Base-by-base conservation (phyloP, 2,113 vertebrate species). In the Callospermophilus lateralis region DNA sequence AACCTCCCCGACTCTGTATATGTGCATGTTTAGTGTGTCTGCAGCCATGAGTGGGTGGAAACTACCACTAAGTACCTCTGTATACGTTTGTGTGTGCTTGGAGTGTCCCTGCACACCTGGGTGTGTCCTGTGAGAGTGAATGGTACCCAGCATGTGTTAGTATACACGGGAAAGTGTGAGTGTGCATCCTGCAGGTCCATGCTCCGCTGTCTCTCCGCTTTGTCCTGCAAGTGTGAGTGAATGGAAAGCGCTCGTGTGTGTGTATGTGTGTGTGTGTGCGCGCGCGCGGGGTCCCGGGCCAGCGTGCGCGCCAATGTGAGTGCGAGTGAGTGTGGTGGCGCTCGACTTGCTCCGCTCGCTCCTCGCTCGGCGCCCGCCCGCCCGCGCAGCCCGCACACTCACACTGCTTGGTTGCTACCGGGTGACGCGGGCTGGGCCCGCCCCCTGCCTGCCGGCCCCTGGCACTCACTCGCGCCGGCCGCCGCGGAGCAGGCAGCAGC, bases 351-450 rank as follows among this genome's bases (percentile, higher is more conserved):
- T 80, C 79, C 24, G 96, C 93, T 68, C 58, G 96, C 95, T 84
- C 68, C 70, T 55, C 19, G 70, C 97, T 93, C 74, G 22, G 0
- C 28, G 85, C 92, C 94, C 39, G 94, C 30, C 93, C 37, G 94
- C 19, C n/a, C 37, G 93, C 0, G 13, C 86, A 74, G 96, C 93
- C 81, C 94, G 95, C 94, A 53, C 94, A 42, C 98, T 96, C 84
- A 24, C 97, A 87, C 19, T 15, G 95, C 98, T 26, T 8, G 80
- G 94, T 73, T 94, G 84, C 4, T 1, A 79, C 97, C 77, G 68
- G 95, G 96, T 97, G 79, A 97, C 98, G 96, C 9, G 95, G 89
- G 96, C 97, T 98, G 98, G 96, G 97, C 97, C 97, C 97, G 97
- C 96, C 96, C 93, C 95, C n/a, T 48, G 96, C 3, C 19, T 94